phyloP scores from a whole-genome alignment of 2,797 vertebrate species.

The Mus minutoides region DNA sequence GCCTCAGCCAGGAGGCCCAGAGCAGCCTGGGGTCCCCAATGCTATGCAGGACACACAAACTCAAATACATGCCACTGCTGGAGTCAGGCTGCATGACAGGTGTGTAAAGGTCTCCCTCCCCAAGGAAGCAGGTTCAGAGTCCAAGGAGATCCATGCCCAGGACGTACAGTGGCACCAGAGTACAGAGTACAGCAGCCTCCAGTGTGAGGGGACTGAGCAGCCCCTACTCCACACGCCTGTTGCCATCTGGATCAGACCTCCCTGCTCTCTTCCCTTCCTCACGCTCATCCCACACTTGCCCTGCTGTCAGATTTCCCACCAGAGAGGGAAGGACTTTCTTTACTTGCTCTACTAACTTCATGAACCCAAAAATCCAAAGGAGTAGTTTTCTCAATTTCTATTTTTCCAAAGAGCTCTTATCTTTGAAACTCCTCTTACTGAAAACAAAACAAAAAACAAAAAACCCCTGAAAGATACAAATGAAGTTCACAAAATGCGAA shows the following conservation, averaged over 20 bases:
- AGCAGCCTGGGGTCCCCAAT: neutral
- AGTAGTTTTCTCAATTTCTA: neutral
- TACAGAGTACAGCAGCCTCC: too few species aligned
- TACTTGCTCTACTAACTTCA: neutral
- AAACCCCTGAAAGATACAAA: neutral
- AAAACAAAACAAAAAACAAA: neutral
- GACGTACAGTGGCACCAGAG: neutral
- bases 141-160: neutral
- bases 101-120: neutral
- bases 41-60: neutral
- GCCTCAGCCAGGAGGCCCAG: neutral
- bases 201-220: neutral
- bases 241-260: accelerated
- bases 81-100: neutral
- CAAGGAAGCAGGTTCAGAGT: neutral
- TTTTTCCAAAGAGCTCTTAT: neutral
- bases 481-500: neutral
- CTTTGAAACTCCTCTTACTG: too few species aligned
- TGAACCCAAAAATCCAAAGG: neutral
- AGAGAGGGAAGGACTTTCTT: neutral
- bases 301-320: neutral
- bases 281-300: neutral
- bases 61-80: too few species aligned
- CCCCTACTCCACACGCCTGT: neutral
- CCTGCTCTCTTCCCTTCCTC: neutral